A percentile compares a stretch with the other conserved stretches of the same genome.
Conservation (phyloP, 2,113 vertebrate species). For the Gambusia holbrooki region DNA sequence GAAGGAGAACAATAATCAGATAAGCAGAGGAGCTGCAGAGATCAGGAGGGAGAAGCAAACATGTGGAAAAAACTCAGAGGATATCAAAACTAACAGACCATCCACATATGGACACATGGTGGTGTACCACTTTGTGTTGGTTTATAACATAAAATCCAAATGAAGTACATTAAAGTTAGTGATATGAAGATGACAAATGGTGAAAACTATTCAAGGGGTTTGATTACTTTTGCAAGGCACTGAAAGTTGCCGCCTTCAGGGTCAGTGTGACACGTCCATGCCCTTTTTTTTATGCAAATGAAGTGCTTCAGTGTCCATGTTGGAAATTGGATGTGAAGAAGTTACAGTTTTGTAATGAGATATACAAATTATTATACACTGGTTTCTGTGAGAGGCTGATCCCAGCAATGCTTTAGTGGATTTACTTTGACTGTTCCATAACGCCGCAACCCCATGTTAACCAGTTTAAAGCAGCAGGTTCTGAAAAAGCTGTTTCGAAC, state of each 20-base stretch:
- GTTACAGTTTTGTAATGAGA: constrained; percentile 71
- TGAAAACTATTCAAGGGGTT: background rate
- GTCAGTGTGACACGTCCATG: constrained; percentile 43
- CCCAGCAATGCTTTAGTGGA: background rate
- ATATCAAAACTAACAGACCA: too few species aligned
- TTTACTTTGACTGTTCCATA: constrained; percentile 3
- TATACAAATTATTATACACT: constrained; percentile 67
- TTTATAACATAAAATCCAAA: background rate
- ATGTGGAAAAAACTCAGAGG: too few species aligned
- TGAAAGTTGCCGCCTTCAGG: constrained; percentile 25
- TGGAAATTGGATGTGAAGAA: constrained; percentile 70
- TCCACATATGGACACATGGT: too few species aligned
- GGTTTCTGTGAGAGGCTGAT: constrained; percentile 37
- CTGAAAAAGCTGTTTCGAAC: constrained; percentile 21
- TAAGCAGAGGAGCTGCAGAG: background rate
- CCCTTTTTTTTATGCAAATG: constrained; percentile 57
- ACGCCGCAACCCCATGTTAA: constrained; percentile 9
- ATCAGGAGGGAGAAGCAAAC: background rate
- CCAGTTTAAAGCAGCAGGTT: constrained; percentile 22
- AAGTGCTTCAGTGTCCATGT: constrained; percentile 55
- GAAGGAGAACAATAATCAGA: background rate
- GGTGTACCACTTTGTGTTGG: background rate
- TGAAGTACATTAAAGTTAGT: background rate
- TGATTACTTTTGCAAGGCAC: background rate
- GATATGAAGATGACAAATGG: background rate